phyloP scores from a whole-genome alignment of 2,113 vertebrate species.

The Willisornis vidua region DNA sequence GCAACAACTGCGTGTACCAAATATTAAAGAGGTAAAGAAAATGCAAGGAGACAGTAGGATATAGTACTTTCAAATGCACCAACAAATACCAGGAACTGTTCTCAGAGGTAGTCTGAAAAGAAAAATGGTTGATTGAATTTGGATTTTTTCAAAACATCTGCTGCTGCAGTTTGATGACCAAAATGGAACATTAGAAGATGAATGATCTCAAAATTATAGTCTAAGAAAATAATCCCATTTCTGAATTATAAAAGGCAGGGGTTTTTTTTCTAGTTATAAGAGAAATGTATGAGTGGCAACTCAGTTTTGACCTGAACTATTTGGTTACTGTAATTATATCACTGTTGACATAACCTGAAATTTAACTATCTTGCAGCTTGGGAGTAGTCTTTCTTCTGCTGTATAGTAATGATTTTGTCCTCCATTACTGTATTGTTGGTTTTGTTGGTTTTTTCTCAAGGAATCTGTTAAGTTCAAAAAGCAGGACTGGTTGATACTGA shows the following conservation, averaged over 20 bases:
- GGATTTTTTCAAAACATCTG: not conserved
- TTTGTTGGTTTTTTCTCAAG: rapidly evolving
- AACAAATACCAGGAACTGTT: not conserved
- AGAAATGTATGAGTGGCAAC: not conserved
- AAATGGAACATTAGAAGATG: not conserved
- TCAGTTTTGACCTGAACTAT: not conserved
- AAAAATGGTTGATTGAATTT: not conserved
- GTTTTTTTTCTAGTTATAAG: not conserved
- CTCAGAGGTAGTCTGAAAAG: not conserved
- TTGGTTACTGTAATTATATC: not conserved
- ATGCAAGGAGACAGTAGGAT: not conserved
- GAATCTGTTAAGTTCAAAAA: not conserved
- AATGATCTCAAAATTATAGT: not conserved
- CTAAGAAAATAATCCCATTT: not conserved
- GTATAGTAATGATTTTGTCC: not conserved
- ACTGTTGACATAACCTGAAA: not conserved
- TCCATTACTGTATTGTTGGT: not conserved
- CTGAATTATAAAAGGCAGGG: not conserved
- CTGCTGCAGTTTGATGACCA: not conserved
- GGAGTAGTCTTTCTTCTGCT: not conserved
- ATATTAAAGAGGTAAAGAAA: not conserved
- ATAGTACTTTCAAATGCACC: not conserved
- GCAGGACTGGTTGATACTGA: not conserved
- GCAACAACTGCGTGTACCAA: not conserved
- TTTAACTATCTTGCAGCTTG: not conserved